These are phyloP conservation scores for Dugesia japonica DNA, from an alignment of 2,888 invertebrate genomes.

Conservation along the genomic window DNA sequence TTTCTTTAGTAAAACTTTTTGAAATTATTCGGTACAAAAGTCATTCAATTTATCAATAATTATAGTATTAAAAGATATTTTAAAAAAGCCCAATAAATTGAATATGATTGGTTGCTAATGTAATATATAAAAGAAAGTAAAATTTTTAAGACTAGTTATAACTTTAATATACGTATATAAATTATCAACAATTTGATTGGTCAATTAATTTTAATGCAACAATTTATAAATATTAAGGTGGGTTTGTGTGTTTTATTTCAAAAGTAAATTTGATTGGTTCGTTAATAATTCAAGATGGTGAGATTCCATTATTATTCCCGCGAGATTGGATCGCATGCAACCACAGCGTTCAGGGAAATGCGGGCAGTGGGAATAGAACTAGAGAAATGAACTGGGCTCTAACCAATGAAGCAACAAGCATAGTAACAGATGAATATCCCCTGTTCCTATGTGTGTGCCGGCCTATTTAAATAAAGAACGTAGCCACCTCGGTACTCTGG, in stretches of 20 bases:
- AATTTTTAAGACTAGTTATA: neutral
- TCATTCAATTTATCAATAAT: no score
- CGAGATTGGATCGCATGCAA: constrained; percentile 20
- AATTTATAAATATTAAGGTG: neutral
- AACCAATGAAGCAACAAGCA: constrained; percentile 20
- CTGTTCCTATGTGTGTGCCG: constrained; percentile 13
- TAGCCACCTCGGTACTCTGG: constrained; percentile 20
- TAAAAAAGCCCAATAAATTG: neutral
- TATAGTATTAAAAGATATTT: no score
- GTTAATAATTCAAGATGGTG: constrained; percentile 20
- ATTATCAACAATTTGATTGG: neutral
- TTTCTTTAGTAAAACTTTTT: no score
- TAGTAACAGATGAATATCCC: constrained; percentile 15
- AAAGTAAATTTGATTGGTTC: neutral
- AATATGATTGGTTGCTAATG: neutral
- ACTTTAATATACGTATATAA: neutral
- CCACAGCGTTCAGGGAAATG: constrained; percentile 20
- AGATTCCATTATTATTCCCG: constrained; percentile 14
- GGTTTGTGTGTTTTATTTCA: neutral
- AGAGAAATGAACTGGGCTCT: neutral
- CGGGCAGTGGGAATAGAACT: constrained; percentile 20
- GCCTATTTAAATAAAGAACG: constrained; percentile 20
- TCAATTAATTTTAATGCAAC: neutral
- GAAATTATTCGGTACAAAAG: no score
- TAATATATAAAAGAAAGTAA: constrained; percentile 11